A percentile compares a stretch with the other conserved stretches of the same genome.
These are phyloP conservation scores for Rhyacichthys aspro DNA, from an alignment of 2,797 vertebrate species.

Conservation along the genomic window DNA sequence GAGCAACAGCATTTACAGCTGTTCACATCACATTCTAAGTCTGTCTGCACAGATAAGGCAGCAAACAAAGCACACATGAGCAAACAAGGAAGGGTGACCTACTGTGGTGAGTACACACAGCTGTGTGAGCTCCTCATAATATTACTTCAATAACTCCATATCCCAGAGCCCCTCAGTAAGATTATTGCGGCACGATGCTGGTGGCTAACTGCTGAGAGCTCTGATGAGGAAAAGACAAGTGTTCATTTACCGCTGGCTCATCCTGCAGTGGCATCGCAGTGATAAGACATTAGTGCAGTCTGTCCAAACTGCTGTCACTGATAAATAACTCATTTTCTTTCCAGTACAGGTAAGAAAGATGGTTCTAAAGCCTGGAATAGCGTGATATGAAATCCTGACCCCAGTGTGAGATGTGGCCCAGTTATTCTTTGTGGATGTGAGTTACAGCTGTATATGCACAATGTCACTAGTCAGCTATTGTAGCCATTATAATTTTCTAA, in stretches of 20 bases:
- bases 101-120: slow-evolving; percentile 15
- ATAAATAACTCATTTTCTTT: neutral
- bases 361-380: no score
- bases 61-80: slow-evolving; percentile 1
- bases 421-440: no score
- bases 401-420: no score
- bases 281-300: neutral
- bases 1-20: no score
- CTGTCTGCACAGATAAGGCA: neutral
- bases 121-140: slow-evolving; percentile 18
- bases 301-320: neutral
- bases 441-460: no score
- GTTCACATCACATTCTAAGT: neutral
- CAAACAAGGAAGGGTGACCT: neutral
- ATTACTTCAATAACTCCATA: slow-evolving; percentile 23
- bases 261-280: slow-evolving; percentile 23
- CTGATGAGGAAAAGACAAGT: slow-evolving; percentile 26
- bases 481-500: no score
- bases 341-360: no score
- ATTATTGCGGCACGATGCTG: slow-evolving; percentile 22
- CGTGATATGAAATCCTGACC: no score
- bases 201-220: slow-evolving; percentile 32
- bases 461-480: no score
- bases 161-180: slow-evolving; percentile 33
- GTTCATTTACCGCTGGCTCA: slow-evolving; percentile 52